These are phyloP conservation scores for Rhodophaea formosa DNA, from an alignment of 2,888 invertebrate species.

Conservation along the genomic window DNA sequence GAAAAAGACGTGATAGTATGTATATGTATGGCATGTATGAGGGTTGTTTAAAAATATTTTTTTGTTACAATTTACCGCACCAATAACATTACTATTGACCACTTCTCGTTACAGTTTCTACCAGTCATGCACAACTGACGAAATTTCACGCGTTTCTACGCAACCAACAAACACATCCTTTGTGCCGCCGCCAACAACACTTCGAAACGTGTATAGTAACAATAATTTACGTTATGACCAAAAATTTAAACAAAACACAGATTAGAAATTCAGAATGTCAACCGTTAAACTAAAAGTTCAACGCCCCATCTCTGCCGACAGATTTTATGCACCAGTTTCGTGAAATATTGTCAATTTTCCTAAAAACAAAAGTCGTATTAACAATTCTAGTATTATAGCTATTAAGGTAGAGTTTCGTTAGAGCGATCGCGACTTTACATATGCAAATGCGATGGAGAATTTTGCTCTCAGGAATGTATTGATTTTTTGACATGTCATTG, in stretches of 20 bases:
- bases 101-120: conserved; percentile 28
- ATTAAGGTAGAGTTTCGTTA: conserved; percentile 14
- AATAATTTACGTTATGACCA: conserved; percentile 37
- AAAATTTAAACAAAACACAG: conserved; percentile 41
- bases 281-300: conserved; percentile 61
- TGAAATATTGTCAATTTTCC: conserved; percentile 42
- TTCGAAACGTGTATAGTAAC: conserved; percentile 31
- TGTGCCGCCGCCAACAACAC: neutral
- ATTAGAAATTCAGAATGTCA: conserved; percentile 55
- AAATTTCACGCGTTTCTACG: conserved; percentile 32
- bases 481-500: conserved; percentile 34
- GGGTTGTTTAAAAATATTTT: neutral
- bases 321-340: conserved; percentile 71
- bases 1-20: too few species aligned
- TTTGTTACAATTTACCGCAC: neutral
- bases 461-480: conserved; percentile 34
- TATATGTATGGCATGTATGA: too few species aligned
- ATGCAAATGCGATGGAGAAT: conserved; percentile 45
- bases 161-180: conserved; percentile 12
- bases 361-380: neutral
- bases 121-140: conserved; percentile 29
- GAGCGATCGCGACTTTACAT: conserved; percentile 32
- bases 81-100: neutral
- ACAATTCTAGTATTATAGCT: neutral
- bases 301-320: conserved; percentile 50